phyloP scores from a whole-genome alignment of 2,797 vertebrate genomes.

The Cuniculus paca region DNA sequence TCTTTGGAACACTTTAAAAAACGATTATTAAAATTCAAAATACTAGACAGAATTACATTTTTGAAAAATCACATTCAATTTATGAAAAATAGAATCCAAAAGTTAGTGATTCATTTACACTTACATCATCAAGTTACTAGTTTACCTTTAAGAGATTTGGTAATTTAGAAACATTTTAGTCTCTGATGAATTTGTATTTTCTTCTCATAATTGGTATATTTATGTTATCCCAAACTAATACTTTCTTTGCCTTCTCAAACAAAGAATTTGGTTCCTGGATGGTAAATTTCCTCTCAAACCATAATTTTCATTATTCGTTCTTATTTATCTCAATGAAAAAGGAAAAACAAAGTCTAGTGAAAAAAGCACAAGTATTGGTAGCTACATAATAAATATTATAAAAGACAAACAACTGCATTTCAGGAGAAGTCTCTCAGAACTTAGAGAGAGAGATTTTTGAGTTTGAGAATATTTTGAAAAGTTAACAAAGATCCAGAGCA shows the following conservation, averaged over 20 bases:
- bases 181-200: conserved; percentile 8
- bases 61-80: background rate
- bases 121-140: conserved; percentile 37
- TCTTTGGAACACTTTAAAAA: background rate
- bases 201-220: background rate
- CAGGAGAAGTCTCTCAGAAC: background rate
- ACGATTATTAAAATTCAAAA: conserved; percentile 42
- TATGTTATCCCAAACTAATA: background rate
- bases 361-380: background rate
- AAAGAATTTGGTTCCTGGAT: background rate
- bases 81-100: conserved; percentile 41
- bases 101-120: conserved; percentile 40
- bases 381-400: background rate
- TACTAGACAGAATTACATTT: conserved; percentile 44
- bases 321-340: background rate
- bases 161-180: background rate
- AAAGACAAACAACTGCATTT: background rate
- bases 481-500: background rate
- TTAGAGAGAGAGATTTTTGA: background rate
- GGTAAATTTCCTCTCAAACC: background rate
- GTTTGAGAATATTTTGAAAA: background rate
- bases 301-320: background rate
- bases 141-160: background rate
- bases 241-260: background rate
- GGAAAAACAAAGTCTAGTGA: background rate